phyloP scores from a whole-genome alignment of 2,797 vertebrate genomes.

The Chelidonichthys spinosus region DNA sequence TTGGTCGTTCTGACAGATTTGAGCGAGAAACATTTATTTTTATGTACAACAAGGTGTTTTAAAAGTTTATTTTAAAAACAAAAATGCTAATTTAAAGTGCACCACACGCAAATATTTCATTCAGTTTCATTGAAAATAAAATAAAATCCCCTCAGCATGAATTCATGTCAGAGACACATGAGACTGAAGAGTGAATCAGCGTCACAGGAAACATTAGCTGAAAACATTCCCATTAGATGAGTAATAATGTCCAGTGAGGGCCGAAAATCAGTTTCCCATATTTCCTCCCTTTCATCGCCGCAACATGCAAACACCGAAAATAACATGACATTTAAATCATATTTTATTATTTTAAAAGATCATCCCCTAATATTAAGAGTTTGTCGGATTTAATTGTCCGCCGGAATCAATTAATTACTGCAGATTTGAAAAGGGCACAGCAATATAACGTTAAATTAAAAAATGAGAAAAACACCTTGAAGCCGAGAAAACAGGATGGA shows the following conservation, averaged over 20 bases:
- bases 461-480: no score
- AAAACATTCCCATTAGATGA: constrained; percentile 41
- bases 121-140: background rate
- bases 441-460: no score
- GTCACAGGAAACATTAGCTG: constrained; percentile 16
- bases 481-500: no score
- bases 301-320: no score
- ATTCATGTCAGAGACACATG: constrained; percentile 5
- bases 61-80: background rate
- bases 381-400: no score
- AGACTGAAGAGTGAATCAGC: constrained; percentile 17
- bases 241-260: background rate
- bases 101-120: background rate
- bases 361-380: no score
- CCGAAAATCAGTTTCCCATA: background rate
- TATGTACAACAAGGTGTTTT: background rate
- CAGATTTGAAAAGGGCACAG: no score
- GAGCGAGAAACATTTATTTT: no score
- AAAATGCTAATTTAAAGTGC: background rate
- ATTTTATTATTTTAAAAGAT: no score
- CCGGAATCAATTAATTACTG: no score
- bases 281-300: background rate
- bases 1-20: no score
- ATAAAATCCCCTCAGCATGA: background rate
- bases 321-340: no score